Evolutionary conservation across 2,888 invertebrate species (phyloP), one percentile per base, ranked within the genome.

Genomic region (Phlogophora meticulosa): DNA sequence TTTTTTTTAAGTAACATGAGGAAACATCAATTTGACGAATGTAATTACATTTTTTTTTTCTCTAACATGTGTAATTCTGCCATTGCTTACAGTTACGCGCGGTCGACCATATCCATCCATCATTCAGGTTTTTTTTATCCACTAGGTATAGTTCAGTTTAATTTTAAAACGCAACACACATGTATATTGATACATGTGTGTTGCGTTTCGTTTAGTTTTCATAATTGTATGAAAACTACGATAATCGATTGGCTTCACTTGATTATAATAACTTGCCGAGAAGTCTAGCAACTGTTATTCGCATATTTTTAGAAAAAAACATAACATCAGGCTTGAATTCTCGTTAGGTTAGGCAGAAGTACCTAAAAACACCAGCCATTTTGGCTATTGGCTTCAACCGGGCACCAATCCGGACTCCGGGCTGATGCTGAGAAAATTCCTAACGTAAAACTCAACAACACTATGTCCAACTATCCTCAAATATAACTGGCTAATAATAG

Each of bases 181-280:
- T n/a, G n/a, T n/a, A n/a, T n/a, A n/a, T n/a, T n/a, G n/a, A n/a
- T n/a, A n/a, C n/a, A n/a, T n/a, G n/a, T n/a, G n/a, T n/a, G n/a
- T n/a, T n/a, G n/a, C n/a, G n/a, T n/a, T n/a, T n/a, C n/a, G n/a
- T n/a, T n/a, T n/a, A n/a, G n/a, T n/a, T n/a, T n/a, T n/a, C n/a
- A n/a, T n/a, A n/a, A n/a, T n/a, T n/a, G n/a, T n/a, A 28, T 52
- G 51, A 57, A 32, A 4, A 62, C 45, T 7, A 51, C 22, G 24
- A 42, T 59, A 78, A 76, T 78, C 42, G 59, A 73, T 76, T 73
- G 40, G 43, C 45, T n/a, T 51, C 74, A 59, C 46, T 61, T 43
- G 68, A 63, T 67, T 67, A 73, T 56, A 46, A 57, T 48, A 61
- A 56, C 46, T 61, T 52, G 28, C 55, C 38, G 67, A 61, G 66